Conservation (phyloP, 1,140 invertebrate species). For the Sycobia sp. region DNA sequence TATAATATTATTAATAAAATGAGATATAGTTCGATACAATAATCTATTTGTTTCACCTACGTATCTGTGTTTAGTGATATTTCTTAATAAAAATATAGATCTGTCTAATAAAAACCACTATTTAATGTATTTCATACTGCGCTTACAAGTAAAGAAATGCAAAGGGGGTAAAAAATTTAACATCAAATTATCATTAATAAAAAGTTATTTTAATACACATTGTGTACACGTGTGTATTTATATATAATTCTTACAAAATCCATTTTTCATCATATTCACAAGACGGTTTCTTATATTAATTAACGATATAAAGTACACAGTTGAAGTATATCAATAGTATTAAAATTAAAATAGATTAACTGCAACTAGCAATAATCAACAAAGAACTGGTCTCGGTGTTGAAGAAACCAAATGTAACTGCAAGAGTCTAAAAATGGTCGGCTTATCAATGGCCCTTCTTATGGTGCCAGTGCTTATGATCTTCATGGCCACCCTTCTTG, state of each 20-base stretch:
- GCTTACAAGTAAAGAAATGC: too few species aligned
- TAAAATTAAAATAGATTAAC: conserved; percentile 6
- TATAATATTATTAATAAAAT: too few species aligned
- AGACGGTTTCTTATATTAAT: conserved; percentile 9
- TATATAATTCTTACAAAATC: conserved; percentile 14
- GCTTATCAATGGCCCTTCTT: conserved; percentile 26
- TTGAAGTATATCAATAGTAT: not conserved
- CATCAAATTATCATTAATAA: conserved; percentile 25
- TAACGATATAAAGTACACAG: conserved; percentile 7
- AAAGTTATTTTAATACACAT: conserved; percentile 26
- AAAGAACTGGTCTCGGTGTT: not conserved
- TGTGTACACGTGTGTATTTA: too few species aligned
- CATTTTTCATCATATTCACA: conserved; percentile 4
- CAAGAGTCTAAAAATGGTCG: not conserved
- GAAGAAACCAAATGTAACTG: not conserved
- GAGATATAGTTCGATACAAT: too few species aligned
- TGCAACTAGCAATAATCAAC: conserved; percentile 13
- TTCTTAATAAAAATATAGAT: too few species aligned
- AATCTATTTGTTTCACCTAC: too few species aligned
- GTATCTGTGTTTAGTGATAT: too few species aligned
- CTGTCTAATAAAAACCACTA: too few species aligned
- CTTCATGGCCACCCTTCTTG: conserved; percentile 50
- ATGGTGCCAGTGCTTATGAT: conserved; percentile 48
- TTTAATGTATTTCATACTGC: too few species aligned
- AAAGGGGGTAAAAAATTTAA: too few species aligned